Evolutionary conservation across 1,140 invertebrate species (phyloP).

Genomic region (Subanguina moxae): DNA sequence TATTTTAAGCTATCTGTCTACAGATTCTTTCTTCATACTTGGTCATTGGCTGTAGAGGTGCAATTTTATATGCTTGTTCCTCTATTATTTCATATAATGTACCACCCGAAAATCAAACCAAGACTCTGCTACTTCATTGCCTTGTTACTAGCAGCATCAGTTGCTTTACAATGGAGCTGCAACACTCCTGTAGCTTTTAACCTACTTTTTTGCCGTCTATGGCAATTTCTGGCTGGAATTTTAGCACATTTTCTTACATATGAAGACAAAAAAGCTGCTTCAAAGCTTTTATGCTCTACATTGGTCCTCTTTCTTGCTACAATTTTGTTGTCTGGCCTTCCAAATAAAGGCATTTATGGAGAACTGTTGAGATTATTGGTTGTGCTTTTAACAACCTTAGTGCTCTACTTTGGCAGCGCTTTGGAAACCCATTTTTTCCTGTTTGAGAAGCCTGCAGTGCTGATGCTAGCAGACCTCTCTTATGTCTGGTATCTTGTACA

Average conservation of each 20-base stretch:
- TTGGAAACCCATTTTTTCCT: not conserved
- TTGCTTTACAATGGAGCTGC: not conserved
- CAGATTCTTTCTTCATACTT: conserved; percentile 16
- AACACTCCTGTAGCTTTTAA: not conserved
- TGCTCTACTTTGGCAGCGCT: not conserved
- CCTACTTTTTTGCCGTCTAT: not conserved
- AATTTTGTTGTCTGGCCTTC: not conserved
- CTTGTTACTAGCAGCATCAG: not conserved
- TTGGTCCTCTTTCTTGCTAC: not conserved
- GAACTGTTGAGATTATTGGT: not conserved
- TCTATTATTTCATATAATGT: conserved; percentile 7
- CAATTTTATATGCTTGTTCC: conserved; percentile 17
- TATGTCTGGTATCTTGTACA: conserved; percentile 13
- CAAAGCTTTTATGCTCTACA: not conserved
- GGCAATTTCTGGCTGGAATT: not conserved
- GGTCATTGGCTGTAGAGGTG: conserved; percentile 19
- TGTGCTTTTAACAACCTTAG: not conserved
- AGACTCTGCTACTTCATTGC: not conserved
- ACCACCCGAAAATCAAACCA: not conserved
- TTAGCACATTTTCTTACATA: not conserved
- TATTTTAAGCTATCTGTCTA: conserved; percentile 12
- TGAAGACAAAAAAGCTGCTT: not conserved
- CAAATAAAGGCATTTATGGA: not conserved
- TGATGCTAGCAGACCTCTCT: conserved; percentile 12
- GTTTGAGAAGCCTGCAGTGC: not conserved